phyloP scores from a whole-genome alignment of 2,797 vertebrate species.

The Cyclopterus lumpus region DNA sequence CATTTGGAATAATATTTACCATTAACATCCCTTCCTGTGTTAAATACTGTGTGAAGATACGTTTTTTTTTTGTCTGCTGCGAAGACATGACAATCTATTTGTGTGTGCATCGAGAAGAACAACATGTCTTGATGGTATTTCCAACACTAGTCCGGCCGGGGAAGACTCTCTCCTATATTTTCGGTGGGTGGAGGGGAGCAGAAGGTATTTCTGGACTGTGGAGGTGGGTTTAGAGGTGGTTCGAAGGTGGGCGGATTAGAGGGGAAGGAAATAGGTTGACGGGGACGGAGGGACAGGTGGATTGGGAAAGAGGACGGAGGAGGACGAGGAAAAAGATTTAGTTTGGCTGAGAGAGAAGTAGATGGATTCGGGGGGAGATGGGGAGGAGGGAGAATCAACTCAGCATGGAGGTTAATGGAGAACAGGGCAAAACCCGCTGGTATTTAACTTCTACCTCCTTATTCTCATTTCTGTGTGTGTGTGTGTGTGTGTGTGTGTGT shows the following conservation, averaged over 20 bases:
- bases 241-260: conserved; percentile 63
- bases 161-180: not conserved
- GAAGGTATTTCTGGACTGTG: conserved; percentile 42
- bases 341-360: conserved; percentile 23
- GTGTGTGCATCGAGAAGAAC: no score
- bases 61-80: no score
- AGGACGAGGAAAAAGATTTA: conserved; percentile 11
- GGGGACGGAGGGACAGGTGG: conserved; percentile 38
- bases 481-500: not conserved
- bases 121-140: not conserved
- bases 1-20: no score
- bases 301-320: conserved; percentile 1
- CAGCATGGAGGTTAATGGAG: conserved; percentile 36
- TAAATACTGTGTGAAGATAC: not conserved
- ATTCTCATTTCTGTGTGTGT: conserved; percentile 11
- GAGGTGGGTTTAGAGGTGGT: conserved; percentile 50
- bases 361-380: conserved; percentile 38
- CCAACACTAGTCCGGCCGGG: not conserved
- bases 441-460: conserved; percentile 37
- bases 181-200: conserved; percentile 13
- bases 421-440: not conserved
- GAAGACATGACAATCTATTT: no score
- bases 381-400: conserved; percentile 34
- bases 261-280: conserved; percentile 53
- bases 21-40: not conserved